Evolutionary conservation across 2,113 vertebrate genomes (phyloP).

Genomic region (Ornithorhynchus anatinus): DNA sequence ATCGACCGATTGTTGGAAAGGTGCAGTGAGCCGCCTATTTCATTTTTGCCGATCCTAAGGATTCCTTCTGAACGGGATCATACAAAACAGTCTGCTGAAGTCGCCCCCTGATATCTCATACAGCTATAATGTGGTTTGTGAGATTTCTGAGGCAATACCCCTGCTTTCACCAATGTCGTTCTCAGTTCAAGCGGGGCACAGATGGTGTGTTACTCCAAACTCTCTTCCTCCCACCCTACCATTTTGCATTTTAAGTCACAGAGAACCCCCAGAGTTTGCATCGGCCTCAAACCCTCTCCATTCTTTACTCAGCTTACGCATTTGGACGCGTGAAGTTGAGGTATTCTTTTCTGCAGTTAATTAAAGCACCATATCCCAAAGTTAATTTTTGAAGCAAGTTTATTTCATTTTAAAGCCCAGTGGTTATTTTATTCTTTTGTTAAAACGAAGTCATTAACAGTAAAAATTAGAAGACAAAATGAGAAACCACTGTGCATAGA

Average conservation of each 20-base stretch:
- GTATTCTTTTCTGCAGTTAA: conserved; percentile 33
- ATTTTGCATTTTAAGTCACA: not conserved
- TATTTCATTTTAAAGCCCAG: conserved; percentile 45
- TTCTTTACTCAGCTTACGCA: accelerated
- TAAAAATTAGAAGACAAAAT: conserved; percentile 63
- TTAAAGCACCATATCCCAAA: conserved; percentile 29
- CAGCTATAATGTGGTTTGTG: not conserved
- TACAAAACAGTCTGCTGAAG: too few species aligned
- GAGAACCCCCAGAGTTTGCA: not conserved
- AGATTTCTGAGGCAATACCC: not conserved
- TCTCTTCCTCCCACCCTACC: not conserved
- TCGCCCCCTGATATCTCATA: too few species aligned
- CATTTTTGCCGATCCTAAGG: too few species aligned
- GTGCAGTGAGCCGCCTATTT: too few species aligned
- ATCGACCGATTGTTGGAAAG: too few species aligned
- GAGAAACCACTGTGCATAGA: conserved; percentile 64
- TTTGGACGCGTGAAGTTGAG: not conserved
- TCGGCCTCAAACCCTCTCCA: accelerated
- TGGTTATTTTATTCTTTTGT: conserved; percentile 63
- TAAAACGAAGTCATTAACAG: conserved; percentile 62
- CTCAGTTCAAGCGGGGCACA: accelerated
- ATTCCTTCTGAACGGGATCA: too few species aligned
- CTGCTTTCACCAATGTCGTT: accelerated
- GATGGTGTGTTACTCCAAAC: not conserved
- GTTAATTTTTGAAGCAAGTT: conserved; percentile 38